Conservation (phyloP, 1,140 invertebrate genomes). For the Polyergus mexicanus region DNA sequence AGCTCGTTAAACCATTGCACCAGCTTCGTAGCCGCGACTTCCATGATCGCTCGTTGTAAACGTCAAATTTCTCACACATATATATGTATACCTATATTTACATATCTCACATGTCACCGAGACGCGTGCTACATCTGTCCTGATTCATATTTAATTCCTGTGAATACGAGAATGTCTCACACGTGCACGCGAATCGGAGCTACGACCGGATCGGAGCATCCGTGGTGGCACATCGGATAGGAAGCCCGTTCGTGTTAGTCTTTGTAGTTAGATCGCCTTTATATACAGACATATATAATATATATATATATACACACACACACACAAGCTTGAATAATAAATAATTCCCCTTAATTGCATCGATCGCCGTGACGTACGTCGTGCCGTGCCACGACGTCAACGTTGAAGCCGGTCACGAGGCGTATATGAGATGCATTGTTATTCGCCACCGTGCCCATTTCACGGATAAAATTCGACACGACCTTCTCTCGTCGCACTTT, state of each 20-base stretch:
- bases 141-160: not conserved
- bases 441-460: too few species aligned
- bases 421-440: too few species aligned
- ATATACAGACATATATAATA: too few species aligned
- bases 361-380: slow-evolving; percentile 40
- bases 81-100: too few species aligned
- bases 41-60: slow-evolving; percentile 73
- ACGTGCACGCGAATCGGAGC: not conserved
- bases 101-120: not conserved
- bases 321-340: slow-evolving; percentile 24
- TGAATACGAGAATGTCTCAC: not conserved
- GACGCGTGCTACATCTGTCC: not conserved
- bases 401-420: not conserved
- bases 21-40: slow-evolving; percentile 76
- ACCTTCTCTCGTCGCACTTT: not conserved
- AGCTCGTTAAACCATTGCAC: slow-evolving; percentile 82
- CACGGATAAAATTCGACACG: too few species aligned
- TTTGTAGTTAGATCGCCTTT: slow-evolving; percentile 12
- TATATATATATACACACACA: too few species aligned
- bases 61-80: not conserved
- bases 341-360: slow-evolving; percentile 59
- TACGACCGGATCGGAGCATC: not conserved
- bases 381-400: not conserved
- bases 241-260: too few species aligned
- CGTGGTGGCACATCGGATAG: not conserved